Percentiles rank a stretch among this genome's conserved stretches.
Conservation (phyloP, 2,113 vertebrate genomes). For the Gasterosteus aculeatus region DNA sequence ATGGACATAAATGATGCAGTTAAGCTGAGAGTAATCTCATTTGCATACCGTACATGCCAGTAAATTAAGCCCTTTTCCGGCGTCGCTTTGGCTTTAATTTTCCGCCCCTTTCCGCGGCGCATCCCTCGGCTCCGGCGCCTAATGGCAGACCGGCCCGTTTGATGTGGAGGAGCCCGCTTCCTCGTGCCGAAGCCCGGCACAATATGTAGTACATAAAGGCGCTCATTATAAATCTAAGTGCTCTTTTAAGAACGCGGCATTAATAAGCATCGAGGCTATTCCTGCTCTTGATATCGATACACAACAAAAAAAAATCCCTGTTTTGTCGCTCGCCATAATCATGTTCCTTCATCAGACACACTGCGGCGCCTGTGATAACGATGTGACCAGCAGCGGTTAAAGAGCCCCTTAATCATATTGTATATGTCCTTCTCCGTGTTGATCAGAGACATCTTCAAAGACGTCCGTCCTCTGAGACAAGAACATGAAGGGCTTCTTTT, state of each 20-base stretch:
- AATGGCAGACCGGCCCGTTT: conserved; percentile 93
- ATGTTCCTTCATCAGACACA: conserved; percentile 46
- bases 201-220: conserved; percentile 95
- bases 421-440: conserved; percentile 46
- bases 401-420: conserved; percentile 59
- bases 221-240: conserved; percentile 93
- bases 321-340: conserved; percentile 55
- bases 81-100: conserved; percentile 97
- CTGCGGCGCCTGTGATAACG: conserved; percentile 51
- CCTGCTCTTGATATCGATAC: conserved; percentile 61
- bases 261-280: conserved; percentile 73
- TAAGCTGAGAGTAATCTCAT: conserved; percentile 99
- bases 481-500: conserved; percentile 53
- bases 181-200: conserved; percentile 89
- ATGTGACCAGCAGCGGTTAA: conserved; percentile 48
- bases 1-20: conserved; percentile 99
- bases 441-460: conserved; percentile 69
- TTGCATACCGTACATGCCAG: conserved; percentile 99
- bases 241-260: conserved; percentile 82
- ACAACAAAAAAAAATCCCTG: conserved; percentile 54
- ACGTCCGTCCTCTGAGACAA: conserved; percentile 41
- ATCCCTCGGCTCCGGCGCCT: conserved; percentile 91
- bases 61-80: conserved; percentile 98
- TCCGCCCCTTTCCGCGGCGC: conserved; percentile 98
- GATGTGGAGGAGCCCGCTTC: conserved; percentile 92